phyloP scores from a whole-genome alignment of 1,140 invertebrate genomes.

The Patella vulgata region DNA sequence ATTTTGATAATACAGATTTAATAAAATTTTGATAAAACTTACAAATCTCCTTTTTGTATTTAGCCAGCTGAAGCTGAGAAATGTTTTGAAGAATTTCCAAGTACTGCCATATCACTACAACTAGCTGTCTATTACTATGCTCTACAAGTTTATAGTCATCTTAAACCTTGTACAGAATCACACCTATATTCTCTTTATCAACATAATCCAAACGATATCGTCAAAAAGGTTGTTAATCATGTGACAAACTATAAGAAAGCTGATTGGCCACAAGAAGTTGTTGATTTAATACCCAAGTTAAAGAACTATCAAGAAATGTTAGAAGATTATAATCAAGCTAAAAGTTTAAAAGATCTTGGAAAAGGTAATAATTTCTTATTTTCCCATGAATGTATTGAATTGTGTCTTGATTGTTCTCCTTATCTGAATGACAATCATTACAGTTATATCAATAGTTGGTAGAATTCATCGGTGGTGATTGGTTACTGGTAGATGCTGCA shows the following conservation, averaged over 20 bases:
- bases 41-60: not conserved
- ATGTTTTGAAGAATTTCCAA: conserved; percentile 56
- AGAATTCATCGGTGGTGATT: no score
- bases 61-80: conserved; percentile 50
- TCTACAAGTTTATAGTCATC: conserved; percentile 51
- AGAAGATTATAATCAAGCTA: conserved; percentile 66
- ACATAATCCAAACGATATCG: conserved; percentile 45
- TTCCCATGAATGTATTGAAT: no score
- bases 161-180: conserved; percentile 35
- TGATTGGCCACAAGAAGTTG: conserved; percentile 42
- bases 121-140: conserved; percentile 63
- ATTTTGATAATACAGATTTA: no score
- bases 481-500: no score
- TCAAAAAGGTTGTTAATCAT: conserved; percentile 41
- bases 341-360: conserved; percentile 62
- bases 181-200: conserved; percentile 44
- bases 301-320: conserved; percentile 59
- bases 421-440: no score
- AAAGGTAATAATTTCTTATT: conserved; percentile 56
- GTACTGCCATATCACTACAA: conserved; percentile 59
- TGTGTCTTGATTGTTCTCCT: no score
- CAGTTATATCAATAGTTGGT: no score
- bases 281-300: conserved; percentile 40
- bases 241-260: conserved; percentile 29
- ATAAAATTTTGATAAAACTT: no score